These are phyloP conservation scores for Diadophis punctatus DNA, from an alignment of 2,113 vertebrate species.

Conservation along the genomic window DNA sequence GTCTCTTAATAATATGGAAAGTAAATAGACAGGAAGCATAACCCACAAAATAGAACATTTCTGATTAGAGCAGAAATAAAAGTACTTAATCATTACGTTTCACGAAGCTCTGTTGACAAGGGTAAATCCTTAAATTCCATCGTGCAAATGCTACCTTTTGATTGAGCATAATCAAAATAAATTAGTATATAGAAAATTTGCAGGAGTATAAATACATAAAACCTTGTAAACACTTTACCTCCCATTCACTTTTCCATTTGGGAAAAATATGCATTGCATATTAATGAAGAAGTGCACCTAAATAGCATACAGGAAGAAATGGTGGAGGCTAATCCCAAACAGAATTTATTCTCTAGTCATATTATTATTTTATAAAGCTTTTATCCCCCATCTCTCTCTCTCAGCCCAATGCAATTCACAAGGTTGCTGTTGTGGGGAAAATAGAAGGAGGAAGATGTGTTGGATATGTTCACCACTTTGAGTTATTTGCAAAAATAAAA, in stretches of 20 bases:
- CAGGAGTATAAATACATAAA: not conserved
- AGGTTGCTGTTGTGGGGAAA: not conserved
- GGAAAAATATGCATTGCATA: not conserved
- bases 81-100: not conserved
- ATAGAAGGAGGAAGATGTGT: not conserved
- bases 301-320: not conserved
- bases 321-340: not conserved
- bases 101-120: not conserved
- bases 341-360: conserved; percentile 14
- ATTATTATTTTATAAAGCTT: conserved; percentile 15
- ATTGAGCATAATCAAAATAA: conserved; percentile 28
- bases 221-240: not conserved
- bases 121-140: not conserved
- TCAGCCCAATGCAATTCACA: not conserved
- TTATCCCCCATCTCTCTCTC: not conserved
- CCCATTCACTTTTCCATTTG: conserved; percentile 22
- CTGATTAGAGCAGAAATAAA: not conserved
- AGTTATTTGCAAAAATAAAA: not conserved
- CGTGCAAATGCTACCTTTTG: not conserved
- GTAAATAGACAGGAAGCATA: conserved; percentile 1
- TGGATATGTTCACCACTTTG: not conserved
- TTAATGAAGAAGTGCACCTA: conserved; percentile 29
- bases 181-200: conserved; percentile 12
- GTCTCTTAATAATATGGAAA: conserved; percentile 12
- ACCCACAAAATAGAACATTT: not conserved